These are phyloP conservation scores for Ooceraea biroi DNA, from an alignment of 1,140 invertebrate species.

Conservation along the genomic window DNA sequence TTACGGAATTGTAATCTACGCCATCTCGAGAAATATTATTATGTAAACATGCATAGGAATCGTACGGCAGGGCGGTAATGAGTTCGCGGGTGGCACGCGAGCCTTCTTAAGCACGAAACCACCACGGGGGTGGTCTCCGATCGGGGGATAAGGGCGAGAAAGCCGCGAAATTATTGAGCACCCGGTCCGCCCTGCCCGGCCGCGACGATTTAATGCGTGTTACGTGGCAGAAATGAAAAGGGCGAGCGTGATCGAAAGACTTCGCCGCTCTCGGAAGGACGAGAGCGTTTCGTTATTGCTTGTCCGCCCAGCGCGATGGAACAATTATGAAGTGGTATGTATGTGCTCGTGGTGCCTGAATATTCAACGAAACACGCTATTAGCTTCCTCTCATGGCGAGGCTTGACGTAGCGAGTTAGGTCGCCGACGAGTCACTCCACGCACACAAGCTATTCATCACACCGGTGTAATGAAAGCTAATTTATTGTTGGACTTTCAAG, in stretches of 20 bases:
- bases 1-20: slow-evolving; percentile 38
- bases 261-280: not conserved
- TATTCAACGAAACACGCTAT: slow-evolving; percentile 77
- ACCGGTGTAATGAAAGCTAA: slow-evolving; percentile 53
- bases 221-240: slow-evolving; percentile 9
- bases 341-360: slow-evolving; percentile 66
- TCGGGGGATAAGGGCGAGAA: slow-evolving; percentile 8
- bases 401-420: slow-evolving; percentile 61
- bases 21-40: not conserved
- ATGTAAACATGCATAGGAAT: slow-evolving; percentile 28
- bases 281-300: slow-evolving; percentile 56
- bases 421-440: slow-evolving; percentile 66
- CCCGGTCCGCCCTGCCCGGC: no score
- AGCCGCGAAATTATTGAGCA: slow-evolving; percentile 14
- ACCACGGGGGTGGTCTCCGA: not conserved
- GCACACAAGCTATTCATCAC: slow-evolving; percentile 68
- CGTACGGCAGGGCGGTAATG: not conserved
- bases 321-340: slow-evolving; percentile 73
- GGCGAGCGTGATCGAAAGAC: slow-evolving; percentile 16
- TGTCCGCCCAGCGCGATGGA: slow-evolving; percentile 41
- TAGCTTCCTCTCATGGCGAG: slow-evolving; percentile 71
- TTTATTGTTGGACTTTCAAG: slow-evolving; percentile 54
- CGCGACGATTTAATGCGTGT: not conserved
- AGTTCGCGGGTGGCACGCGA: slow-evolving; percentile 18
- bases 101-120: slow-evolving; percentile 38